A percentile compares a stretch with the other conserved stretches of the same genome.
These are phyloP conservation scores for Mercenaria mercenaria DNA, from an alignment of 1,140 invertebrate genomes.

Conservation along the genomic window DNA sequence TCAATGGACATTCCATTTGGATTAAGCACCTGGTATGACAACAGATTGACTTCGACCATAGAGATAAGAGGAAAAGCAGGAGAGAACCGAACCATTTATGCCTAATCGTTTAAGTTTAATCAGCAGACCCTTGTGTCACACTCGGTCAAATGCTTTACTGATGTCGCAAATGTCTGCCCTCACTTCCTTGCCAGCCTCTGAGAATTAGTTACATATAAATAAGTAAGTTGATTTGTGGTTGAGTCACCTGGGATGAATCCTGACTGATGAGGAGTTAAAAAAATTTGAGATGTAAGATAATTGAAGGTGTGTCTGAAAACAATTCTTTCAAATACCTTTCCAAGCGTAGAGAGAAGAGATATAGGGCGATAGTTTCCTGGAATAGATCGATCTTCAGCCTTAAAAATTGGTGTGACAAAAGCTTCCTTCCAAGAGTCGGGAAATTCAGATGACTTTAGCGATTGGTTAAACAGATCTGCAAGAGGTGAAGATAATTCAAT, in stretches of 20 bases:
- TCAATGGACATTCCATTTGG: neutral
- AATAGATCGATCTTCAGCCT: too few species aligned
- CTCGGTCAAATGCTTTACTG: too few species aligned
- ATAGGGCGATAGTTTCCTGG: neutral
- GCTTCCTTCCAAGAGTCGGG: too few species aligned
- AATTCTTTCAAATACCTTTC: conserved; percentile 25
- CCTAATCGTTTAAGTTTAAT: too few species aligned
- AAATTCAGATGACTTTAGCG: neutral
- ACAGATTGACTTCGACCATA: too few species aligned
- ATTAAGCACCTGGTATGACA: neutral
- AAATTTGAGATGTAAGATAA: neutral
- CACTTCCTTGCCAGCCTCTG: conserved; percentile 1
- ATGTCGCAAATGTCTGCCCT: neutral
- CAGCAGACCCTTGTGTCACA: too few species aligned
- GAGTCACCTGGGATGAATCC: too few species aligned
- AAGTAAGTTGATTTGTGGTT: too few species aligned
- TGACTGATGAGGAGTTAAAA: too few species aligned
- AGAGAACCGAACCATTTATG: conserved; percentile 12
- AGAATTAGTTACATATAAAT: too few species aligned
- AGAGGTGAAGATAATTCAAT: too few species aligned
- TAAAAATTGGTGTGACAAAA: too few species aligned
- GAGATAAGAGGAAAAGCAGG: conserved; percentile 15
- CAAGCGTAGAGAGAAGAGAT: neutral
- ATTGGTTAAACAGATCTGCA: neutral
- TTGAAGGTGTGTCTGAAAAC: conserved; percentile 50